These are phyloP conservation scores for Thunnus albacares DNA, from an alignment of 2,797 vertebrate genomes.

Conservation along the genomic window DNA sequence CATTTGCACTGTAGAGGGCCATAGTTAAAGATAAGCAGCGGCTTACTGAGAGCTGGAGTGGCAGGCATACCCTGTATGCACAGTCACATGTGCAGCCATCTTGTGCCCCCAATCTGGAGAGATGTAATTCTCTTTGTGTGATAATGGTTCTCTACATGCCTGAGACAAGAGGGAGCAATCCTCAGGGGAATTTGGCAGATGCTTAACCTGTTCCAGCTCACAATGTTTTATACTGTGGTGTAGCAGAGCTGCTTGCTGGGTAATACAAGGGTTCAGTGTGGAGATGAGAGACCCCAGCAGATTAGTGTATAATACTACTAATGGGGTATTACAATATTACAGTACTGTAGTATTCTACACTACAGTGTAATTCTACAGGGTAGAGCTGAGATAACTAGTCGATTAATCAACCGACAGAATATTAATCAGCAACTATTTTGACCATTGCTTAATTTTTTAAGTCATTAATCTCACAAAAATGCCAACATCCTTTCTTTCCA, in stretches of 20 bases:
- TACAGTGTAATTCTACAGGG: background rate
- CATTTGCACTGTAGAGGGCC: slow-evolving; percentile 46
- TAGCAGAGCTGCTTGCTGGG: background rate
- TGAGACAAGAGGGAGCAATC: slow-evolving; percentile 57
- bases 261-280: slow-evolving; percentile 14
- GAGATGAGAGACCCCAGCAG: slow-evolving; percentile 11
- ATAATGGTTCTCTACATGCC: slow-evolving; percentile 70
- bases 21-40: slow-evolving; percentile 58
- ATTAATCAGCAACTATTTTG: no score
- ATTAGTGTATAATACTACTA: slow-evolving; percentile 4
- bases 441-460: no score
- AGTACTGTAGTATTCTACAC: background rate
- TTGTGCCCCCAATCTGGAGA: slow-evolving; percentile 71
- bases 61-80: slow-evolving; percentile 56
- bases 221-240: slow-evolving; percentile 24
- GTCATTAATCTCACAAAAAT: background rate
- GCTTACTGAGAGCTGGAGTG: slow-evolving; percentile 63
- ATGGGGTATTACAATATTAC: background rate
- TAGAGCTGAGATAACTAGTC: no score
- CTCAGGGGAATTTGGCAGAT: slow-evolving; percentile 61
- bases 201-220: slow-evolving; percentile 52
- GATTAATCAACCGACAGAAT: no score
- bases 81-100: slow-evolving; percentile 72
- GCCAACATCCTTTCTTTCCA: background rate
- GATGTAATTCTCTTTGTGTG: slow-evolving; percentile 71